A percentile compares a stretch with the other conserved stretches of the same genome.
Evolutionary conservation across 2,888 invertebrate species (phyloP).

Genomic region (Drosophila emarginata): DNA sequence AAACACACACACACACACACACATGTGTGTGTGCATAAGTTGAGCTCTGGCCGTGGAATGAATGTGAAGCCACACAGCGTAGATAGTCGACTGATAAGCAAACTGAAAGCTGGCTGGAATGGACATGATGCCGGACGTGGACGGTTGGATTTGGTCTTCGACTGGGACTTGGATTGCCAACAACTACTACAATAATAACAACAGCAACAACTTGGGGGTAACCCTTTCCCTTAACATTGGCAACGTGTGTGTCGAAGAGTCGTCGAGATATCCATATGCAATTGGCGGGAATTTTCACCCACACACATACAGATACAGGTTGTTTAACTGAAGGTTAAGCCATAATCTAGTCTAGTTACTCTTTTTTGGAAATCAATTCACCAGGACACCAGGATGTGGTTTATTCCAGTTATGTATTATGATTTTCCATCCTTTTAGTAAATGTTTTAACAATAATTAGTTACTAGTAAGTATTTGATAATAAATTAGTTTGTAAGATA

Average conservation of each 20-base stretch:
- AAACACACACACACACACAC: constrained; percentile 27
- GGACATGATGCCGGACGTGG: constrained; percentile 43
- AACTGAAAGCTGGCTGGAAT: constrained; percentile 65
- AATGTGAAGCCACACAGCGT: constrained; percentile 81
- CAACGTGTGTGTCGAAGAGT: constrained; percentile 22
- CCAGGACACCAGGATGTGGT: background rate
- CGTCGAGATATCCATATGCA: constrained; percentile 18
- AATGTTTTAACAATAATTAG: background rate
- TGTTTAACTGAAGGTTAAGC: constrained; percentile 13
- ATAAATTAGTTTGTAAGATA: too few species aligned
- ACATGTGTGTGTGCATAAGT: constrained; percentile 31
- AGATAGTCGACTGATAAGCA: constrained; percentile 80
- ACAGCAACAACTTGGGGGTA: constrained; percentile 18
- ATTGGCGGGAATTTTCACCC: constrained; percentile 36
- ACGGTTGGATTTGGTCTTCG: constrained; percentile 29
- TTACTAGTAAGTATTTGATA: too few species aligned
- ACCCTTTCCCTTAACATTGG: constrained; percentile 7
- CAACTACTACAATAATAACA: constrained; percentile 3
- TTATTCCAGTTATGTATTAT: too few species aligned
- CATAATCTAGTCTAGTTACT: background rate
- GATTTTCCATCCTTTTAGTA: background rate
- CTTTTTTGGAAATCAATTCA: background rate
- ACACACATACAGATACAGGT: constrained; percentile 26
- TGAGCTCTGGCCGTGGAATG: constrained; percentile 64
- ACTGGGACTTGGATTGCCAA: constrained; percentile 11